These are phyloP conservation scores for Lithophane ornitopus DNA, from an alignment of 2,888 invertebrate species.

Conservation along the genomic window DNA sequence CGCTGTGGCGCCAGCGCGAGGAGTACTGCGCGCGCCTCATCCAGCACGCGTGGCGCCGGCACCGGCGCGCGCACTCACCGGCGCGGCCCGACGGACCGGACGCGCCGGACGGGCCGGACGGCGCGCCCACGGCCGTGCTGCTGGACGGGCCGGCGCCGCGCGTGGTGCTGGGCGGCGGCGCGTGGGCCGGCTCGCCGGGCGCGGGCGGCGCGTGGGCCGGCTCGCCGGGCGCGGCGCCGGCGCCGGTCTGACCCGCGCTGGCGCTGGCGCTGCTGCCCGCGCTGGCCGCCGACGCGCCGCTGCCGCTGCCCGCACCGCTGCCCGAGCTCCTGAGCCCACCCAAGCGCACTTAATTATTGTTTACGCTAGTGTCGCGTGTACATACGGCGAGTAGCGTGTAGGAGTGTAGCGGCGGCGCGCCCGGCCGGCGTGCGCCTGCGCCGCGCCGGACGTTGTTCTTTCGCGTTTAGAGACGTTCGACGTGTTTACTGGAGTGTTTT, in stretches of 20 bases:
- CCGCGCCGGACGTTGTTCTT: constrained; percentile 77
- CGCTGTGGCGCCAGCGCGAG: constrained; percentile 98
- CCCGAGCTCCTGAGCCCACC: constrained; percentile 89
- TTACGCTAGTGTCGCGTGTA: constrained; percentile 84
- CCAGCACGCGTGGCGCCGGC: constrained; percentile 98
- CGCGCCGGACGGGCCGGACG: constrained; percentile 80
- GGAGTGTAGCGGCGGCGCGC: constrained; percentile 80
- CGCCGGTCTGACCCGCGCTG: constrained; percentile 91
- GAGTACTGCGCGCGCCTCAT: constrained; percentile 99
- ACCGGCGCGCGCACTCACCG: constrained; percentile 92
- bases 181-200: constrained; percentile 92
- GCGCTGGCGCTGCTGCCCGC: constrained; percentile 90
- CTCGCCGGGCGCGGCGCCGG: constrained; percentile 95
- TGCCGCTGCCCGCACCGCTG: constrained; percentile 89
- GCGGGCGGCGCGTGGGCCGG: constrained; percentile 93
- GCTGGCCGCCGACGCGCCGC: constrained; percentile 88
- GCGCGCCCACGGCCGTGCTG: constrained; percentile 96
- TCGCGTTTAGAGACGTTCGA: constrained; percentile 84
- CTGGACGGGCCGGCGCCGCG: constrained; percentile 95
- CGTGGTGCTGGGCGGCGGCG: constrained; percentile 94
- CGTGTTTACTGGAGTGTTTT: constrained; percentile 86
- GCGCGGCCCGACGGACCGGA: constrained; percentile 80
- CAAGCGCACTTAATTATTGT: constrained; percentile 87
- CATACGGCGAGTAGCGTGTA: constrained; percentile 65
- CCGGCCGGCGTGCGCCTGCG: constrained; percentile 65